Evolutionary conservation across 2,888 invertebrate genomes (phyloP).

Genomic region (Euphydryas editha): DNA sequence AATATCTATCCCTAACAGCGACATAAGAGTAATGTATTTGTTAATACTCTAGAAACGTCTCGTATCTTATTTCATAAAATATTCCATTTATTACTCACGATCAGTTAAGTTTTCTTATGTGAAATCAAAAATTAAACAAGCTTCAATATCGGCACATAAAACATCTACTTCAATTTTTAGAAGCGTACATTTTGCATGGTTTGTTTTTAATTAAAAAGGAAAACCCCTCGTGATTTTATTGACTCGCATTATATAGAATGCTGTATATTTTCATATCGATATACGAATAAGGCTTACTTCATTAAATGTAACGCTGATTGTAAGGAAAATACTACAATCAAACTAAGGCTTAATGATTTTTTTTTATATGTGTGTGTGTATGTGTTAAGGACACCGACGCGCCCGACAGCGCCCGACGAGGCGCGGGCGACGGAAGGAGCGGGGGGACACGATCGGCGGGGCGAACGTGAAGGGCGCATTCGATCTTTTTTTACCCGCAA

Average conservation of each 20-base stretch:
- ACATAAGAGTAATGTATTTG: too few species aligned
- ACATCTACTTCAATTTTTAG: constrained; percentile 10
- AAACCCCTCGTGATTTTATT: constrained; percentile 1
- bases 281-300: too few species aligned
- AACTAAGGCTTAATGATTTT: not conserved
- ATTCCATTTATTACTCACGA: not conserved
- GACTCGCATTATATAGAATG: not conserved
- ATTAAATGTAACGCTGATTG: not conserved
- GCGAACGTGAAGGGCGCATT: too few species aligned
- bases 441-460: too few species aligned
- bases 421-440: too few species aligned
- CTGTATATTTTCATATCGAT: not conserved
- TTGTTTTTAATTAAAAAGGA: constrained; percentile 25
- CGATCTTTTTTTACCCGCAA: too few species aligned
- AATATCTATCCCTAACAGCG: too few species aligned
- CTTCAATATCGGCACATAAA: constrained; percentile 6
- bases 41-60: not conserved
- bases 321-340: not conserved
- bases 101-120: not conserved
- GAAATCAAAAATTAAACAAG: constrained; percentile 8
- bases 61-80: not conserved
- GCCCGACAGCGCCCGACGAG: too few species aligned
- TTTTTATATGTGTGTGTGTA: too few species aligned
- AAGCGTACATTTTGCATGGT: not conserved
- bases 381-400: too few species aligned